A percentile compares a stretch with the other conserved stretches of the same genome.
Conservation (phyloP, 2,888 invertebrate genomes). For the Ernsta delagoae region DNA sequence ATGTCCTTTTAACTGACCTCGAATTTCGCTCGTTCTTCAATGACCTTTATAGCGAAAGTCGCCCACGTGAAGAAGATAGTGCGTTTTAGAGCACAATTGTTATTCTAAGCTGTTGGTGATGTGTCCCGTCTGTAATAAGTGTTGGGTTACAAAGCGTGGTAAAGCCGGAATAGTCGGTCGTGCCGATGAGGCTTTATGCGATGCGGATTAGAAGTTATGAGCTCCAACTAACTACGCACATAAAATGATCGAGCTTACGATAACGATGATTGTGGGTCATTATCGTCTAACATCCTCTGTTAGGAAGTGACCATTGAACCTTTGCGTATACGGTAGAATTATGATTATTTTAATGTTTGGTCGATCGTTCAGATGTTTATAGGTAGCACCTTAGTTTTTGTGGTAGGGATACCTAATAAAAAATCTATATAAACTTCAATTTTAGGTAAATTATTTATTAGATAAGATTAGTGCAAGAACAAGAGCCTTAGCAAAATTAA, state of each 20-base stretch:
- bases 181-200: conserved; percentile 60
- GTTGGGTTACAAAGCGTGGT: conserved; percentile 58
- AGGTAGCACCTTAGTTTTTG: too few species aligned
- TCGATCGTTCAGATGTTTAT: background rate
- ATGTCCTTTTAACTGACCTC: conserved; percentile 14
- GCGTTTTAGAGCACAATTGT: conserved; percentile 48
- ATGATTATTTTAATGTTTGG: background rate
- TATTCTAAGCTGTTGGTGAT: conserved; percentile 56
- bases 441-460: too few species aligned
- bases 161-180: conserved; percentile 54
- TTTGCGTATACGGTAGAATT: background rate
- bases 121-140: conserved; percentile 60
- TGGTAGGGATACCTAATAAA: too few species aligned
- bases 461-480: too few species aligned
- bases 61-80: conserved; percentile 52
- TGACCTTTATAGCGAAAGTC: conserved; percentile 51
- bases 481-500: too few species aligned
- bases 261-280: conserved; percentile 27
- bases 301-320: background rate
- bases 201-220: conserved; percentile 58
- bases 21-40: conserved; percentile 47
- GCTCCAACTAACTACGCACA: conserved; percentile 50
- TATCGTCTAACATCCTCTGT: conserved; percentile 5
- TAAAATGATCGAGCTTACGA: conserved; percentile 52
- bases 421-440: too few species aligned